Evolutionary conservation across 2,797 vertebrate genomes (phyloP), one percentile per base, ranked within the genome.

Genomic region (Acanthopagrus latus): DNA sequence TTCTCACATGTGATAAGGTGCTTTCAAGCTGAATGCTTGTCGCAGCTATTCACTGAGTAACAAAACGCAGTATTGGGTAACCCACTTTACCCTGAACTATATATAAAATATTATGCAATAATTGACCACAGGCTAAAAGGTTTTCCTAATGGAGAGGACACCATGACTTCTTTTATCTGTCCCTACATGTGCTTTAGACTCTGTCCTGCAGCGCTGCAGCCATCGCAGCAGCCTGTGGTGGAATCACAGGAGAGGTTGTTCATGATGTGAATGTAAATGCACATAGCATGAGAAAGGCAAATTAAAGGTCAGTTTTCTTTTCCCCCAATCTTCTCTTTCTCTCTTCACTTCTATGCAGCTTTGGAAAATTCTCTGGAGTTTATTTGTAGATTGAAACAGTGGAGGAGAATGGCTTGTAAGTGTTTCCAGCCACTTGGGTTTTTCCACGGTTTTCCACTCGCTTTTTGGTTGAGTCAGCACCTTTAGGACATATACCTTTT

Each of bases 301-400:
- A 91, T 90, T 86, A 90, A 81, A 89, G 82, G 84, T 91, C 78
- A 75, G 65, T 47, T 65, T 75, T 81, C 60, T 56, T 78, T 62
- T 27, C 50, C 52, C 23, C 71, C 51, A 18, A 72, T 83, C 76
- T 50, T 69, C 73, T 70, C 55, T 65, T 67, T 62, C 46, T 85
- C 64, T 67, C 66, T 79, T 78, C 78, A 81, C 75, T 86, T 85
- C 71, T 72, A 64, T 84, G 69, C 82, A 86, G 91, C 91, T 93
- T 93, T 93, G 93, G 94, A 94, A 94, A 94, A 88, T 91, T 88
- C 89, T 89, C 90, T 92, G 92, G 83, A 89, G 90, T 93, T 94
- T 94, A 91, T 94, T 94, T 94, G 91, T 89, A 90, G 90, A 93
- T 89, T 83, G 83, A 93, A 91, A 84, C 87, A 86, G 86, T 77